Evolutionary conservation across 2,888 invertebrate genomes (phyloP).

Genomic region (Macrosoma leucophasiata): DNA sequence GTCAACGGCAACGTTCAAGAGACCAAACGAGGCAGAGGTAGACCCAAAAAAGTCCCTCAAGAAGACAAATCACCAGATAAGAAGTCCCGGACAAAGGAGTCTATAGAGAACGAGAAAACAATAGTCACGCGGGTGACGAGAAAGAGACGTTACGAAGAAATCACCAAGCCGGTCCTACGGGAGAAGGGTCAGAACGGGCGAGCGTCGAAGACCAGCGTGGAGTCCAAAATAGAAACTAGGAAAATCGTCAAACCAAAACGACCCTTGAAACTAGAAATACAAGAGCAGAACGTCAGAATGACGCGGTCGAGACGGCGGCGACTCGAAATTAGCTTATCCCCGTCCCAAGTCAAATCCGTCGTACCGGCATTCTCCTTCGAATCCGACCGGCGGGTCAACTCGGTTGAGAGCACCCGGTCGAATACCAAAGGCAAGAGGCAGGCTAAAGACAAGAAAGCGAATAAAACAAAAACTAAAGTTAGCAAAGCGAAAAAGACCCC

Average conservation of each 20-base stretch:
- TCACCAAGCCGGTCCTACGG: slow-evolving; percentile 52
- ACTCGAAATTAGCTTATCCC: slow-evolving; percentile 55
- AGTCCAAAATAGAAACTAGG: slow-evolving; percentile 32
- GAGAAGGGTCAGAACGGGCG: slow-evolving; percentile 63
- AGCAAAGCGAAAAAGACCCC: slow-evolving; percentile 45
- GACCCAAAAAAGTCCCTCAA: slow-evolving; percentile 19
- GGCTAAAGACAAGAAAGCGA: slow-evolving; percentile 32
- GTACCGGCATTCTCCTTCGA: slow-evolving; percentile 54
- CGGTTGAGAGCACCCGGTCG: slow-evolving; percentile 46
- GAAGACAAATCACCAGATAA: slow-evolving; percentile 26
- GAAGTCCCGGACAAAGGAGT: slow-evolving; percentile 52
- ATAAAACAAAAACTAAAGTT: slow-evolving; percentile 16
- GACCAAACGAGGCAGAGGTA: slow-evolving; percentile 29
- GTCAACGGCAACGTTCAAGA: slow-evolving; percentile 32
- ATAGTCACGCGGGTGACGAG: slow-evolving; percentile 42
- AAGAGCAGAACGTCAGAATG: slow-evolving; percentile 42
- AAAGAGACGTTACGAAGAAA: slow-evolving; percentile 53
- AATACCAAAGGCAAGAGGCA: too few species aligned
- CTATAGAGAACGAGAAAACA: slow-evolving; percentile 62
- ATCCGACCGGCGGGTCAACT: slow-evolving; percentile 47
- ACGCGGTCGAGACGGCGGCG: slow-evolving; percentile 54
- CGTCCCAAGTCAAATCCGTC: slow-evolving; percentile 46
- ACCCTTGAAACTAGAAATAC: slow-evolving; percentile 27
- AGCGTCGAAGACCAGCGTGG: slow-evolving; percentile 32
- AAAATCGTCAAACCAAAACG: slow-evolving; percentile 44